Percentiles rank a stretch among this genome's conserved stretches.
Conservation (phyloP, 1,140 invertebrate species). For the Euwallacea fornicatus region DNA sequence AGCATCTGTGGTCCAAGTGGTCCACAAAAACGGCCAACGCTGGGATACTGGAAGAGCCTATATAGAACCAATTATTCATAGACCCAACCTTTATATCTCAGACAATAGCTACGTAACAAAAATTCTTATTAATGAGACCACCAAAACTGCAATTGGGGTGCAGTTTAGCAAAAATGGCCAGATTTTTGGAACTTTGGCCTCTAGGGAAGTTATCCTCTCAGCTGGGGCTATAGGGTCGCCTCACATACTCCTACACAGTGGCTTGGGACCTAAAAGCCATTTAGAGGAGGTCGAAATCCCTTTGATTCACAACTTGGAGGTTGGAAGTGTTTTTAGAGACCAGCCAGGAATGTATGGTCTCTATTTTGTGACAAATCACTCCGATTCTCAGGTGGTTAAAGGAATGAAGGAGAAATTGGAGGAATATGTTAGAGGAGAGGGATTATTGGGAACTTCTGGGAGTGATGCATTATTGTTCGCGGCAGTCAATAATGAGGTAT, state of each 20-base stretch:
- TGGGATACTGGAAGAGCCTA: conserved; percentile 63
- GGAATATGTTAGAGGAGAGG: conserved; percentile 28
- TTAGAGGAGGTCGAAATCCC: conserved; percentile 53
- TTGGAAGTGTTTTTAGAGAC: conserved; percentile 56
- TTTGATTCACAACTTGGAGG: conserved; percentile 58
- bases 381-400: conserved; percentile 19
- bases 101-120: conserved; percentile 54
- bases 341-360: conserved; percentile 24
- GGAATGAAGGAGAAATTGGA: conserved; percentile 14
- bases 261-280: conserved; percentile 59
- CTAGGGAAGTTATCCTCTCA: conserved; percentile 63
- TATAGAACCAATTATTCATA: conserved; percentile 55
- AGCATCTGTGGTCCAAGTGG: conserved; percentile 54
- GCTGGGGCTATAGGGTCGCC: conserved; percentile 56
- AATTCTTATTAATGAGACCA: conserved; percentile 60
- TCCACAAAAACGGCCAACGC: conserved; percentile 56
- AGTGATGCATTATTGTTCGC: conserved; percentile 21
- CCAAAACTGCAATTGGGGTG: conserved; percentile 63
- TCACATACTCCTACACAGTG: conserved; percentile 62
- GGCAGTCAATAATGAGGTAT: background rate
- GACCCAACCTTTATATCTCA: conserved; percentile 59
- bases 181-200: conserved; percentile 52
- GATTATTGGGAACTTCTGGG: conserved; percentile 25
- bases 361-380: conserved; percentile 23
- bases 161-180: conserved; percentile 55